Evolutionary conservation across 1,140 invertebrate genomes (phyloP), one percentile per base, ranked within the genome.

Genomic region (Leguminivora glycinivorella): DNA sequence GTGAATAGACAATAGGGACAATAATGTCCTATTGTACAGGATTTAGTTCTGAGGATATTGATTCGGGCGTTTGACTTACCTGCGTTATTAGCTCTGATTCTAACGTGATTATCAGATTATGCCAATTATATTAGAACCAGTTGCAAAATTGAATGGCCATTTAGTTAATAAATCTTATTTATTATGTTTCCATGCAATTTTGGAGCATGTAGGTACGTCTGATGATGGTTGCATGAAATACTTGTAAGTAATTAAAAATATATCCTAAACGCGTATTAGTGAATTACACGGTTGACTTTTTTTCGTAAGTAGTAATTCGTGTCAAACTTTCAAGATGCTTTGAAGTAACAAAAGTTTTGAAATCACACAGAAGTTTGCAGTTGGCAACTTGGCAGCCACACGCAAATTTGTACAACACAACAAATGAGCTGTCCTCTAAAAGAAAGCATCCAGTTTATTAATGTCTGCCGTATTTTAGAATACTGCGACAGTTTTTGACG

Each of bases 361-460:
- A 25, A 63, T 19, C 58, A 25, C 25, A 5, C n/a, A 34, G 56
- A n/a, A n/a, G n/a, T n/a, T n/a, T n/a, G 7, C 17, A 4, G 58
- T 34, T 31, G 58, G n/a, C n/a, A n/a, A n/a, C n/a, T 63, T 63
- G 58, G 58, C 58, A 63, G 58, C 58, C 58, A 63, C 26, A 34
- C 58, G 26, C 26, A 63, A 63, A 63, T 63, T 63, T 63, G 58
- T 63, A 63, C 26, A 63, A n/a, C 58, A 63, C 58, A 63, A 63
- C 58, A 63, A 63, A 63, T 63, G 26, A 63, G 58, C 58, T 29
- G 58, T 63, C 29, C 29, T 63, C 58, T 63, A 63, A 9, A 60
- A 63, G 58, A 63, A 63, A 63, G n/a, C 58, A 63, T 10, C n/a
- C 58, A 63, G 58, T 63, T n/a, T 63, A 63, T 63, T 63, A 31